phyloP scores from a whole-genome alignment of 2,888 invertebrate species.

The Andrena dorsata region DNA sequence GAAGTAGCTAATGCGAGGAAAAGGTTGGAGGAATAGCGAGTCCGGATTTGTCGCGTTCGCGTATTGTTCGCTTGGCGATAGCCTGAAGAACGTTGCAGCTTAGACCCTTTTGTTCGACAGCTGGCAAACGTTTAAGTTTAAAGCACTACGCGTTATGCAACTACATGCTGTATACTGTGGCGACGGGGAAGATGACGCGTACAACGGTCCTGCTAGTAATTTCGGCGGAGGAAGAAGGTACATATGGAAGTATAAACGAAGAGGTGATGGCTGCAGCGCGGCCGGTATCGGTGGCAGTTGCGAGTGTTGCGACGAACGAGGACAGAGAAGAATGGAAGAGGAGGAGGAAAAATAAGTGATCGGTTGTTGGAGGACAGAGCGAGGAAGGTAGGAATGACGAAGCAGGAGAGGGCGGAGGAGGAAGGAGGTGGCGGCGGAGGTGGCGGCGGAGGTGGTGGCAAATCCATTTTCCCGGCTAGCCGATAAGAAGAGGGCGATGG shows the following conservation, averaged over 20 bases:
- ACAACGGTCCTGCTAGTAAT: not conserved
- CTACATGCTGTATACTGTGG: not conserved
- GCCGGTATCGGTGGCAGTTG: not conserved
- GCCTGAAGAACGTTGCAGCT: too few relatives aligned
- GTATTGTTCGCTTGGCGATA: too few relatives aligned
- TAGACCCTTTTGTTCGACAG: too few relatives aligned
- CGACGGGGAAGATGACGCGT: not conserved
- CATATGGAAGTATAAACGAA: not conserved
- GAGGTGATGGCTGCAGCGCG: not conserved
- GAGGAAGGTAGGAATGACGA: not conserved
- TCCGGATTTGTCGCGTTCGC: too few relatives aligned
- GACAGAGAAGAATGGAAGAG: not conserved
- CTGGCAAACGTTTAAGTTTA: too few relatives aligned
- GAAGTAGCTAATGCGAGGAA: too few relatives aligned
- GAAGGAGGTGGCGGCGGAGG: not conserved
- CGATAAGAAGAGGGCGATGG: slow-evolving; percentile 54
- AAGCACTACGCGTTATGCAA: too few relatives aligned
- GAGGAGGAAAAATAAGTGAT: not conserved
- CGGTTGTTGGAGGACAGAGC: too few relatives aligned
- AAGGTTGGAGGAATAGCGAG: too few relatives aligned
- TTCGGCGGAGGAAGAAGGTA: not conserved
- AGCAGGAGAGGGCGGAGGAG: not conserved
- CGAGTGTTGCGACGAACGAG: not conserved
- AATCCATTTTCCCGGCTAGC: not conserved
- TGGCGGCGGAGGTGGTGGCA: not conserved